Evolutionary conservation across 2,797 vertebrate species (phyloP).

Genomic region (Onychomys arenicola): DNA sequence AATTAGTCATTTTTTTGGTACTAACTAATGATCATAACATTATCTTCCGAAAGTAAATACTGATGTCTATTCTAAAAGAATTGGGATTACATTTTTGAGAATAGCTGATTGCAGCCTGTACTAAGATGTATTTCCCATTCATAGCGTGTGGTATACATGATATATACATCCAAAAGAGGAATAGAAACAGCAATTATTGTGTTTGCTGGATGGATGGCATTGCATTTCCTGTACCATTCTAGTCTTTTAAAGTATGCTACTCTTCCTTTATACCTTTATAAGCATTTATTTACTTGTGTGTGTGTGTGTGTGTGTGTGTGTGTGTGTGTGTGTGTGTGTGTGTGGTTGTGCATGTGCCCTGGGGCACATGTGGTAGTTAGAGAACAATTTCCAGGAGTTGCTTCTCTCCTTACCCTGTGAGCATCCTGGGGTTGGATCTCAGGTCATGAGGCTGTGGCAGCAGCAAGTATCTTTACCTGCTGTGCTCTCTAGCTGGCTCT

Average conservation of each 20-base stretch:
- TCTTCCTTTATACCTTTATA: background rate
- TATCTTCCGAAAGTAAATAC: conserved; percentile 50
- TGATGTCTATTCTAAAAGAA: background rate
- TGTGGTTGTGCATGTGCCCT: background rate
- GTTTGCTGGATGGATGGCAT: background rate
- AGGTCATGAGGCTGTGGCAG: background rate
- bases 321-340: too few species aligned
- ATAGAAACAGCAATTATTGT: conserved; percentile 4
- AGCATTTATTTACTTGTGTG: background rate
- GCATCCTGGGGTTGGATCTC: background rate
- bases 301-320: background rate
- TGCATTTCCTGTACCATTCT: conserved; percentile 17
- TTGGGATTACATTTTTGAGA: conserved; percentile 48
- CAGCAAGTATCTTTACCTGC: background rate
- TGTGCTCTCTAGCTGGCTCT: background rate
- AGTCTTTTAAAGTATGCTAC: conserved; percentile 8
- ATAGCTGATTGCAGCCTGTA: background rate
- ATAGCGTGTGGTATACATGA: background rate
- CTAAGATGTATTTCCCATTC: background rate
- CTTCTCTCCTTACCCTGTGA: background rate
- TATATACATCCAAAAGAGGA: background rate
- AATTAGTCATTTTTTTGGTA: conserved; percentile 11
- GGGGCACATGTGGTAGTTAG: background rate
- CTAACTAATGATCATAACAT: background rate
- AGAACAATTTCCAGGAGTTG: background rate